Evolutionary conservation across 2,888 invertebrate genomes (phyloP).

Genomic region (Villa cingulata): DNA sequence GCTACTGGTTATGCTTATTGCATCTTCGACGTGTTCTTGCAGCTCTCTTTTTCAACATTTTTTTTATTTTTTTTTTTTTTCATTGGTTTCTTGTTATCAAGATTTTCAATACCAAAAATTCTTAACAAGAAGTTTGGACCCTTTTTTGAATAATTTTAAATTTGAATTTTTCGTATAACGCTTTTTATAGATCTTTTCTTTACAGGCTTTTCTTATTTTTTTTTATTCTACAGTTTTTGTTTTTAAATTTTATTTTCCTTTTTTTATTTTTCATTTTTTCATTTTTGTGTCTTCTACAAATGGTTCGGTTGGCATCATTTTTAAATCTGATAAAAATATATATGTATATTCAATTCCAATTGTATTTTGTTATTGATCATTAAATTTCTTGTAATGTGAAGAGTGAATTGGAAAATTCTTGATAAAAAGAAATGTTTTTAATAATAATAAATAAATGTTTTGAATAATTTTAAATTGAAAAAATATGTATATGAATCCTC

Average conservation of each 20-base stretch:
- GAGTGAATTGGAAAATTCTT: neutral
- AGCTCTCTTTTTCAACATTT: conserved; percentile 5
- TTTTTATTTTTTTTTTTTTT: too few relatives aligned
- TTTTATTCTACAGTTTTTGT: neutral
- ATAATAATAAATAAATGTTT: too few relatives aligned
- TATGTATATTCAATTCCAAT: neutral
- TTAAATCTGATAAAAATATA: neutral
- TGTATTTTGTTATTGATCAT: neutral
- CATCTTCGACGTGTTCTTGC: conserved; percentile 5
- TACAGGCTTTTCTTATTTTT: neutral
- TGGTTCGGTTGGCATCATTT: too few relatives aligned
- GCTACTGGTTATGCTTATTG: conserved; percentile 12
- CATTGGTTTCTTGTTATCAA: conserved; percentile 5
- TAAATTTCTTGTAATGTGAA: neutral
- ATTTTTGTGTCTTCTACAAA: too few relatives aligned
- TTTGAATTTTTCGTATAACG: conserved; percentile 10
- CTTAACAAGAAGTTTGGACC: conserved; percentile 10
- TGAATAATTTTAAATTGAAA: neutral
- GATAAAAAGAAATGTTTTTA: too few relatives aligned
- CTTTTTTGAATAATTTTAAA: conserved; percentile 8
- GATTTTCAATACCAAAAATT: neutral
- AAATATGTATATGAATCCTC: neutral
- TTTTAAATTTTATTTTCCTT: neutral
- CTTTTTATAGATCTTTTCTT: neutral
- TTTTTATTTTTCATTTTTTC: neutral